Evolutionary conservation across 2,797 vertebrate species (phyloP), one percentile per base, ranked within the genome.

Genomic region (Psittacula echo): DNA sequence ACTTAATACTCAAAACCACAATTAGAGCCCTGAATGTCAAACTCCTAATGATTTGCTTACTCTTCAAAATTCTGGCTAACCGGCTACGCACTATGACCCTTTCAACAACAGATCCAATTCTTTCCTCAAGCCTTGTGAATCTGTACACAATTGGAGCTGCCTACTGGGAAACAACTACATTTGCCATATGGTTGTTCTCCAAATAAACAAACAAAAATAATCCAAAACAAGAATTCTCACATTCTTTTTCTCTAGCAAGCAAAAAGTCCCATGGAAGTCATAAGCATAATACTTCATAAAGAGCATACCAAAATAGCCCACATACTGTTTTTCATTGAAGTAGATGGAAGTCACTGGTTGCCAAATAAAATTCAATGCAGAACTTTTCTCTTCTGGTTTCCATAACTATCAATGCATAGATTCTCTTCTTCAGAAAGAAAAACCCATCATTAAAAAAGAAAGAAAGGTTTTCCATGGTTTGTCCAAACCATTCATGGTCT

Each of bases 11-110:
- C 90, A 96, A 97, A 97, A 95, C 94, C 96, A 97, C 95, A 97
- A 96, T 97, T 96, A 96, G 85, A 97, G 85, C 68, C 94, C 96
- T 96, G 96, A 97, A 97, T 90, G 94, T 97, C 89, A 97, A 95
- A 96, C 95, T 97, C 82, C 95, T 97, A 97, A 95, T 93, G 96
- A 97, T 95, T 97, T 76, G 61, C 89, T 97, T 96, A 97, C 87
- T 96, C 96, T 97, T 96, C 92, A 95, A 85, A 97, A 98, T 97
- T 97, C 93, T 97, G 97, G 95, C 95, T 97, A 97, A 97, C 88
- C 67, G 87, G 95, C 81, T 93, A 75, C 75, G 79, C 47, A 76
- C 91, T 97, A 94, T 61, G 96, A 97, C 87, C 86, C 95, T 96
- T 95, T 60, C 84, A 97, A 96, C 78, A 96, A 97, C 37, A 1